Evolutionary conservation across 1,140 invertebrate genomes (phyloP), one percentile per base, ranked within the genome.

Genomic region (Asbolus verrucosus): DNA sequence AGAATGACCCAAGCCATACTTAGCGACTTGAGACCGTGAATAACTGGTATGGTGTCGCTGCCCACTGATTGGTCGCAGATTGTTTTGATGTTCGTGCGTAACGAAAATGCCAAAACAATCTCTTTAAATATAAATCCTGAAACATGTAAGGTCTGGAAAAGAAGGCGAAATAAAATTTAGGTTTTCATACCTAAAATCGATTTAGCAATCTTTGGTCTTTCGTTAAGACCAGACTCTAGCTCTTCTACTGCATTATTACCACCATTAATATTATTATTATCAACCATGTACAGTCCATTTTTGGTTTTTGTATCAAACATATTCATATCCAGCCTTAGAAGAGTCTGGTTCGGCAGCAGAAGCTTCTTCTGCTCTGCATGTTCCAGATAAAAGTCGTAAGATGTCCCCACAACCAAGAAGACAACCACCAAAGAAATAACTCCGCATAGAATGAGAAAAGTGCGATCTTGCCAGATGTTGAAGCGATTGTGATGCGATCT

Each of bases 1-100:
- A 96, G 86, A 39, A 98, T 93, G 0, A 97, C 93, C 95, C 95
- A 97, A 4, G 89, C 89, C 93, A 96, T 96, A 72, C 93, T 94
- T 30, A 96, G 86, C 0, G 92, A 90, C 2, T 92, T 85, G 0
- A 96, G 82, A 0, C 94, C 93, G 73, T 95, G 93, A 27, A 95
- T 87, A 3, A 89, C 91, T 46, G 91, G 88, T 61, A 95, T 91
- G 0, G 92, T 94, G 75, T 94, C 92, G 3, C 88, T 86, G 1
- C 92, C 92, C 5, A 94, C 92, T 3, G 87, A 85, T 65, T 88
- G 84, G 78, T 93, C 91, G 76, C 92, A 92, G 73, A 94, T 94
- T 41, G 89, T 89, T 74, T 86, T 87, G 73, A 93, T 82, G 76
- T 94, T 94, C 18, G 87, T 86, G 65, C 87, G 86, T 43, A 92